Evolutionary conservation across 2,797 vertebrate genomes (phyloP), one percentile per base, ranked within the genome.

Genomic region (Gymnoscopelus braueri): DNA sequence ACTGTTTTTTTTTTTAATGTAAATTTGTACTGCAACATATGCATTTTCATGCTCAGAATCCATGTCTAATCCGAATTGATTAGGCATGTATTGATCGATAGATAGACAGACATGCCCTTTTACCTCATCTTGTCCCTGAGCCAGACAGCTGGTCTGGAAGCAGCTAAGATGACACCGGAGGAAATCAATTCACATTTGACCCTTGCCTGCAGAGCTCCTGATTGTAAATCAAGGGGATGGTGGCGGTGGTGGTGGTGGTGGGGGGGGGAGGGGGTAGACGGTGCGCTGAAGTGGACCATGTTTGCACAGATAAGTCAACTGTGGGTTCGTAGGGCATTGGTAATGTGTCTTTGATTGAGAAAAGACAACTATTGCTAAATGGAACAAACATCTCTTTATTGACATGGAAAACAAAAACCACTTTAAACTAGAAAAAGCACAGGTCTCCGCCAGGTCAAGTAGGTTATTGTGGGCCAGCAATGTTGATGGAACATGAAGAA

Each of bases 161-260:
- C 63, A 57, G 63, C 75, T 49, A 55, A 55, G 68, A 69, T 55
- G 44, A 44, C 15, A 9, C 5, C 7, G 29, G 62, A 63, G 65
- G 58, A 65, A 72, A 57, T 79, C 69, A 63, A 54, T 78, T 26
- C 51, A 65, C 54, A 55, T 12, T 69, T 76, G 75, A 83, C 74
- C 74, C n/a, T 63, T 60, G 13, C 32, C 55, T 67, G 74, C 63
- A 71, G 57, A 67, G 39, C 3, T 11, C 19, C n/a, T 2, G 5
- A 2, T 24, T 32, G 10, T 51, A 3, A n/a, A 63, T 44, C 39
- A 44, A 8, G 8, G 9, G 19, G 19, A 19, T 19, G 19, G 19
- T 2, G 35, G 35, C 7, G 35, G 24, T 10, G 26, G 13, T 2
- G 35, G 35, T 39, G 35, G 24, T 10, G 26, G 13, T 58, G 24